These are phyloP conservation scores for Mycalesis mineus DNA, from an alignment of 2,888 invertebrate species.

Conservation along the genomic window DNA sequence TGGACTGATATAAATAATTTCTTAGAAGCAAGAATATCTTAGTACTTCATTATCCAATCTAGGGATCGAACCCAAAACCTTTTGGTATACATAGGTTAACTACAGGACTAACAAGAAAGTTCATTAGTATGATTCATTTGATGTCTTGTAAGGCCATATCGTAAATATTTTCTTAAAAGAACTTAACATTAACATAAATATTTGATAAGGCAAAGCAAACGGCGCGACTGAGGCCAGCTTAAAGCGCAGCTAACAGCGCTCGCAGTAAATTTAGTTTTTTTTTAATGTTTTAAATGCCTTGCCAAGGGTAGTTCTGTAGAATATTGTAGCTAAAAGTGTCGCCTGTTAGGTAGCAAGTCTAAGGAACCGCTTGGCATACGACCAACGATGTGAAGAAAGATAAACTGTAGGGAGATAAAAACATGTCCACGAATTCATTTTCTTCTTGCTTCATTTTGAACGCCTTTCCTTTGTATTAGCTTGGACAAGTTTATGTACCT, in stretches of 20 bases:
- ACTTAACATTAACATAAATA: conserved; percentile 21
- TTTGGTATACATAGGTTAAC: no score
- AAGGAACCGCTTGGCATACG: conserved; percentile 30
- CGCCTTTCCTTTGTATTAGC: conserved; percentile 8
- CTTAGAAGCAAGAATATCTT: no score
- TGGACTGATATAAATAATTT: no score
- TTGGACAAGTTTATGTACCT: neutral
- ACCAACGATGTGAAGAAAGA: conserved; percentile 28
- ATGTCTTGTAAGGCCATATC: neutral
- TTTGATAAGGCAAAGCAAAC: conserved; percentile 17
- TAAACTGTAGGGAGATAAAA: conserved; percentile 31
- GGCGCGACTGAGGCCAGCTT: conserved; percentile 15
- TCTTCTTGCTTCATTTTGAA: conserved; percentile 22
- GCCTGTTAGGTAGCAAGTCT: conserved; percentile 29
- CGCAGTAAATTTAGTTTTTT: conserved; percentile 23
- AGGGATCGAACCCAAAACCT: no score
- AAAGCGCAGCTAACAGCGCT: conserved; percentile 21
- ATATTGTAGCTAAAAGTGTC: conserved; percentile 31
- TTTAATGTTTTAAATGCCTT: conserved; percentile 29
- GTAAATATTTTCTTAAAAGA: conserved; percentile 6
- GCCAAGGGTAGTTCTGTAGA: conserved; percentile 31
- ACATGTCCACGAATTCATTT: conserved; percentile 29
- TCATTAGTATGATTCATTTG: neutral
- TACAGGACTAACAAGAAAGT: no score
- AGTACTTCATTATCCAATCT: no score